Base-by-base conservation (phyloP, 2,797 vertebrate species). In the Amblyopsis hoosieri region DNA sequence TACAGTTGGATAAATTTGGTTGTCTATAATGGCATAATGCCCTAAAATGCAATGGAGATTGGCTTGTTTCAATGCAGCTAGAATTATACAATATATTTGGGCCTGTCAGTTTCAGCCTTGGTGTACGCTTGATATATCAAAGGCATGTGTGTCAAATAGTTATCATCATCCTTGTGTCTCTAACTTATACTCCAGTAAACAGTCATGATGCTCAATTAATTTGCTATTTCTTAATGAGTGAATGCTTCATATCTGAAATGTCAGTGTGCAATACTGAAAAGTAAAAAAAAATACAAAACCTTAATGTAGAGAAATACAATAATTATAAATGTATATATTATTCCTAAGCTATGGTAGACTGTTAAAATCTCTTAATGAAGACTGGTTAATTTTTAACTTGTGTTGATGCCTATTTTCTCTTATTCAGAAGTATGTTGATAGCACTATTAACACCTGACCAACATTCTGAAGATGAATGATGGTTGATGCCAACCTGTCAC, bases 241-340 rank as follows among this genome's bases (percentile, higher is more conserved):
- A 82, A 69, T 63, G 79, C 82, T 82, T 69, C 76, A 69, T 81
- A 68, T 83, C 62, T 72, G 64, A 51, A 65, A 79, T 72, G 74
- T 71, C 75, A 46, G 87, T 90, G 90, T 92, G 88, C 88, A 89
- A 89, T 90, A 91, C 75, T 83, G 79, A 64, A 56, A 49, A 72
- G 67, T 52, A 80, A 75, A 75, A 58, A 13, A 49, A 60, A 33
- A 60, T 31, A 60, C 63, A 59, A 76, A 79, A 77, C 69, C 62
- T 77, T 64, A 81, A 81, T 77, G 68, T 81, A 81, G 74, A 69
- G 62, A 68, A 80, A 78, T 63, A 64, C 59, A 75, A 81, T 74
- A 71, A 83, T 71, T 85, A 85, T 85, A 81, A 84, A 77, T 80
- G 65, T 77, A 46, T 86, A 81, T 87, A 74, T 65, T 85, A 73